A percentile compares a stretch with the other conserved stretches of the same genome.
phyloP scores from a whole-genome alignment of 2,797 vertebrate species.

The Calcarius lapponicus region DNA sequence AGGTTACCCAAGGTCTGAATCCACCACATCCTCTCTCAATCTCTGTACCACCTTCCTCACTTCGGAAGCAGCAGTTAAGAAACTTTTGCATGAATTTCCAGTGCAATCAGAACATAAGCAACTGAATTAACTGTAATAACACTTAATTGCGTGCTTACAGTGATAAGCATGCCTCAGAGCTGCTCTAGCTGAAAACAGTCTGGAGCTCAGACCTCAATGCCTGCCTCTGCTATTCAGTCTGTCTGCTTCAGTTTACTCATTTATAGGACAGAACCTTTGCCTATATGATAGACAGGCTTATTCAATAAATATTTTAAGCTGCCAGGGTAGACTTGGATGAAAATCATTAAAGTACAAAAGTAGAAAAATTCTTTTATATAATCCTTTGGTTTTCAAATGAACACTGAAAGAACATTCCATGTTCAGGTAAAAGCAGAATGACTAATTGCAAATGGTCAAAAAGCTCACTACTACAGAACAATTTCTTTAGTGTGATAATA shows the following conservation, averaged over 20 bases:
- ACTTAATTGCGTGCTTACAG: neutral
- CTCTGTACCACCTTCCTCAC: neutral
- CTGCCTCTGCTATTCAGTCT: neutral
- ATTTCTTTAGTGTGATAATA: neutral
- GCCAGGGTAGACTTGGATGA: neutral
- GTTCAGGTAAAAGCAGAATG: conserved; percentile 4
- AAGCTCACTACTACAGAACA: neutral
- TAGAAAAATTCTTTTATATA: neutral
- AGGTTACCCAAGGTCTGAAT: neutral
- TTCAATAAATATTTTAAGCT: conserved; percentile 26
- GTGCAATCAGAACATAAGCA: neutral
- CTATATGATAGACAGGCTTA: neutral
- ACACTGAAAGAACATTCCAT: neutral
- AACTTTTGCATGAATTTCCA: neutral
- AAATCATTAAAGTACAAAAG: neutral
- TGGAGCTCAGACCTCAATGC: neutral
- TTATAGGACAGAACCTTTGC: neutral
- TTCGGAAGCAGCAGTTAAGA: neutral
- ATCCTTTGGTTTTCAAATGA: conserved; percentile 15
- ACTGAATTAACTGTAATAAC: neutral
- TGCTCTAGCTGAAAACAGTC: neutral
- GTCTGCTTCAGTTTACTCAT: neutral
- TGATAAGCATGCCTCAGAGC: neutral
- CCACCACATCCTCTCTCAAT: fast-evolving
- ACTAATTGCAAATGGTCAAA: neutral